phyloP scores from a whole-genome alignment of 2,888 invertebrate species.

The Meandrusa payeni region DNA sequence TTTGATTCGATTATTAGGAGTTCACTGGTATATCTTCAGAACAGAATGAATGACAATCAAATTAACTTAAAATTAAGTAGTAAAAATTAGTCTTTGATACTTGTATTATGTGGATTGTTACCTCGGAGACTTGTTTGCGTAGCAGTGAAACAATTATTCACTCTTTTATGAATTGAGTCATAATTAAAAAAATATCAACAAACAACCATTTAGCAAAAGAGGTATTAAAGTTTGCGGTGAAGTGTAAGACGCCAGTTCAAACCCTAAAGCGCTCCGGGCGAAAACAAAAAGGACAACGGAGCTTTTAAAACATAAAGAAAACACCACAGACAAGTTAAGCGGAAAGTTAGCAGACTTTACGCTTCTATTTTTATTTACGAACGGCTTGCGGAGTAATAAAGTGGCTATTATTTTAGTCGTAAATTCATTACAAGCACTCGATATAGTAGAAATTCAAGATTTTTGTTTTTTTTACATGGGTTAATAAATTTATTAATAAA shows the following conservation, averaged over 20 bases:
- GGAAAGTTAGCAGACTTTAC: conserved; percentile 63
- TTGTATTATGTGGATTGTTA: too few species aligned
- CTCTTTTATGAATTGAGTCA: conserved; percentile 26
- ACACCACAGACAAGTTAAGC: conserved; percentile 75
- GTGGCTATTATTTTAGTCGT: too few species aligned
- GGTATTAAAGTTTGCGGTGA: conserved; percentile 41
- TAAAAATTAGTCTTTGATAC: too few species aligned
- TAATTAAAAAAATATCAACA: neutral
- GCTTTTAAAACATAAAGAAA: conserved; percentile 75
- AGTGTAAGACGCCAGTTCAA: conserved; percentile 72
- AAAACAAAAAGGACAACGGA: conserved; percentile 60
- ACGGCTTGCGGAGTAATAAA: conserved; percentile 38
- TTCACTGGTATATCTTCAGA: too few species aligned
- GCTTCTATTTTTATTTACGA: conserved; percentile 65
- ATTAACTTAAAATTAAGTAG: too few species aligned
- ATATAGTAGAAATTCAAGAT: too few species aligned
- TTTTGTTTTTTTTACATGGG: too few species aligned
- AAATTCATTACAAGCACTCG: too few species aligned
- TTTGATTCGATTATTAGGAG: too few species aligned
- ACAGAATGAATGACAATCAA: too few species aligned
- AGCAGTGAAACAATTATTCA: neutral
- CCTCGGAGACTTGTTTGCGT: too few species aligned
- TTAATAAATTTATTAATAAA: too few species aligned
- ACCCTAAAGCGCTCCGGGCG: conserved; percentile 62
- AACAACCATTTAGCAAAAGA: conserved; percentile 17